Base-by-base conservation (phyloP, 2,888 invertebrate species). In the Aelia acuminata region DNA sequence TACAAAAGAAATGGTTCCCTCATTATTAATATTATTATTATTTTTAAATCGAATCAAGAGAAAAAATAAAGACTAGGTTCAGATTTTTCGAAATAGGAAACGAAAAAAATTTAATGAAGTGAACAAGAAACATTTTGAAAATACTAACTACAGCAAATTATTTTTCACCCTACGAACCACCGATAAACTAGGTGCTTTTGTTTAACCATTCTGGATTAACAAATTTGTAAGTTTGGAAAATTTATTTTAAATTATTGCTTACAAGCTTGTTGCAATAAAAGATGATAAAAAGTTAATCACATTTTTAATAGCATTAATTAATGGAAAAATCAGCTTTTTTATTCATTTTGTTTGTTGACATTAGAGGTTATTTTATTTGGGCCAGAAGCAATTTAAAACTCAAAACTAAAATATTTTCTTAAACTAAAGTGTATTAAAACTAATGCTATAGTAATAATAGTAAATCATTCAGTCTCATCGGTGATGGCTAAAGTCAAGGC, bases 391-490 rank as follows among this genome's bases (percentile, higher is more conserved):
- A 31, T 63, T 63, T 15, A n/a, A n/a, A n/a, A 53, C 8, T 31
- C 63, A 70, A 70, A 70, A 70, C 63, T 70, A 8, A 35, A 70
- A 18, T 70, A 20, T 70, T 70, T 70, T 70, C 31, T 35, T 35
- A 35, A 70, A 35, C 18, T 18, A 70, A 57, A 70, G 18, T 70
- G 15, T 18, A 0, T 5, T 70, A 3, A 35, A 70, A 70, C 31
- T 70, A 70, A 70, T 70, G 63, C 35, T 70, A 35, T 35, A 20
- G 18, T 18, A 18, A 35, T 70, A 18, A 35, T 31, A 11, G 18
- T 35, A 70, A 70, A 70, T 70, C 18, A 70, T 35, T 70, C 35
- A 70, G 63, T 70, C 15, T 70, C 63, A 70, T 70, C 63, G 18
- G 5, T 35, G 26, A 70, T 70, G 63, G 18, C 63, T 5, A 20